These are phyloP conservation scores for Carabus problematicus DNA, from an alignment of 2,888 invertebrate species.

Conservation along the genomic window DNA sequence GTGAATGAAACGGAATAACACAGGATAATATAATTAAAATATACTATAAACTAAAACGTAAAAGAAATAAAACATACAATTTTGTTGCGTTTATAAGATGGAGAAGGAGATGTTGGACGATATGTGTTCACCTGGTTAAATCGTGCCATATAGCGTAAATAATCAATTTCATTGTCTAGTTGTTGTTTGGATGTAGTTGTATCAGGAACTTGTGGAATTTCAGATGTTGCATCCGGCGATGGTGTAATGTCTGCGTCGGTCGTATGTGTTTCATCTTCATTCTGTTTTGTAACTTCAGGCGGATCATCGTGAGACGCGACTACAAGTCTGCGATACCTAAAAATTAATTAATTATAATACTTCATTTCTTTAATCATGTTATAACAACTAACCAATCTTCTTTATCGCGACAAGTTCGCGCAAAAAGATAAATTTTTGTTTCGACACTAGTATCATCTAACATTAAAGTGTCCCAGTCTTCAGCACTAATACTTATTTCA, in stretches of 20 bases:
- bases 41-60: slow-evolving; percentile 19
- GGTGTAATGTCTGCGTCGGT: slow-evolving; percentile 1
- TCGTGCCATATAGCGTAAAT: slow-evolving; percentile 54
- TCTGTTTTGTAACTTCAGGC: background rate
- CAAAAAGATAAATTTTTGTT: slow-evolving; percentile 67
- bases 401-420: slow-evolving; percentile 87
- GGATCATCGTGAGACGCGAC: slow-evolving; percentile 17
- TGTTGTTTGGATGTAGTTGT: background rate
- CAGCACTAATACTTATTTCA: slow-evolving; percentile 31
- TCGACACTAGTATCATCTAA: slow-evolving; percentile 23
- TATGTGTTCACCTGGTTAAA: slow-evolving; percentile 50
- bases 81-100: background rate
- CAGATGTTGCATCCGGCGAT: background rate
- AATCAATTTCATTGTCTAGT: slow-evolving; percentile 49
- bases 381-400: slow-evolving; percentile 77
- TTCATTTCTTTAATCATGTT: background rate
- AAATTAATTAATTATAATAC: background rate
- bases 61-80: slow-evolving; percentile 30
- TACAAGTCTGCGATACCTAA: slow-evolving; percentile 19
- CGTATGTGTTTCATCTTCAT: slow-evolving; percentile 6
- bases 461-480: slow-evolving; percentile 40
- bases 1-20: background rate
- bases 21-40: slow-evolving; percentile 7
- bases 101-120: background rate
- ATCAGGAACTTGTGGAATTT: background rate